Evolutionary conservation across 1,140 invertebrate genomes (phyloP).

Genomic region (Drosophila subobscura): DNA sequence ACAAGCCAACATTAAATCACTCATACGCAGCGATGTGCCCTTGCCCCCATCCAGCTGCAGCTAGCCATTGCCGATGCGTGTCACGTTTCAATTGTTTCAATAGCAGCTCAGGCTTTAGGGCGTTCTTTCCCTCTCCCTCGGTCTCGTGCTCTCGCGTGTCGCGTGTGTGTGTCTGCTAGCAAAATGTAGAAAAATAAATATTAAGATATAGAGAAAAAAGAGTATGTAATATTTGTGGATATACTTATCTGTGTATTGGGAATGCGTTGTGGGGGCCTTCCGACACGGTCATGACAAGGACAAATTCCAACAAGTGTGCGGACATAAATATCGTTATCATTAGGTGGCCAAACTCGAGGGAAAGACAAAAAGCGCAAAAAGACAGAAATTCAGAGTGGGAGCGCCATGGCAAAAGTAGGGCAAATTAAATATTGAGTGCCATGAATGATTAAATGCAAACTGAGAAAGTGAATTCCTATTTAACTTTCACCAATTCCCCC

Average conservation of each 20-base stretch:
- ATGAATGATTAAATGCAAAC: conserved; percentile 17
- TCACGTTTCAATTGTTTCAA: conserved; percentile 78
- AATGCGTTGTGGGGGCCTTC: conserved; percentile 10
- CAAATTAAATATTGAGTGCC: conserved; percentile 25
- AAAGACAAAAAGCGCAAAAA: neutral
- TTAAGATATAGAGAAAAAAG: conserved; percentile 56
- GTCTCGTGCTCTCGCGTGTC: conserved; percentile 11
- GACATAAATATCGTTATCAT: conserved; percentile 65
- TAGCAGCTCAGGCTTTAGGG: conserved; percentile 7
- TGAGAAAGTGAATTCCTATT: neutral
- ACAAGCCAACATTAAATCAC: conserved; percentile 57
- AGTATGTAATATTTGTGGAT: conserved; percentile 29
- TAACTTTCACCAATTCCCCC: neutral
- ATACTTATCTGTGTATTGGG: conserved; percentile 32
- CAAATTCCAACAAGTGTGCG: conserved; percentile 71
- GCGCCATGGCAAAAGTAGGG: neutral
- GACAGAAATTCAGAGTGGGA: too few species aligned
- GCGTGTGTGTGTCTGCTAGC: conserved; percentile 48
- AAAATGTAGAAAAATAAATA: conserved; percentile 75
- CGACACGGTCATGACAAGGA: conserved; percentile 68
- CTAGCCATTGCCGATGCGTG: conserved; percentile 52
- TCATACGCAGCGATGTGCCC: conserved; percentile 59
- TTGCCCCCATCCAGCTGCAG: neutral
- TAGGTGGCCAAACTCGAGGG: conserved; percentile 34
- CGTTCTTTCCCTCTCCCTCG: conserved; percentile 5